Base-by-base conservation (phyloP, 2,113 vertebrate species). In the Symphodus melops region DNA sequence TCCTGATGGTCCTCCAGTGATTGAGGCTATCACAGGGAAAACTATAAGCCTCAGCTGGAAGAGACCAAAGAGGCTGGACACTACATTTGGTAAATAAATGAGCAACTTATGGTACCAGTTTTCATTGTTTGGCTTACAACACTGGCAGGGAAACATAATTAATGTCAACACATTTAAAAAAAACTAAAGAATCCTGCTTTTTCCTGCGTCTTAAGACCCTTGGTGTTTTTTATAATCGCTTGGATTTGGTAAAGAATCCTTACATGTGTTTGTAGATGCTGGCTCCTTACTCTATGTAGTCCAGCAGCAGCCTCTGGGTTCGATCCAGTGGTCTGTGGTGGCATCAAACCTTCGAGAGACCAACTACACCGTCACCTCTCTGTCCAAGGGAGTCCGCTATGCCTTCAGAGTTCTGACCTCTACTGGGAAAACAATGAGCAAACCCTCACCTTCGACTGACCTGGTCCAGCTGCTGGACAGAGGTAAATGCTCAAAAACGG, bases 281-380 rank as follows among this genome's bases (percentile, higher is more conserved):
- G 85, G 87, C 9, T 92, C 94, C 0, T 81, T 99, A 89, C 95
- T 95, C 6, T 99, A 97, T 9, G 86, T 94, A 2, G 92, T 99
- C 55, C 97, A 99, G 91, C 96, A 97, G 91, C 97, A 99, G 88
- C 91, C 96, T 60, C 72, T 98, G 81, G 97, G 97, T 60, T 96
- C 95, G 0, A 95, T 91, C 59, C 96, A 98, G 86, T 99, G 97
- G 98, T 95, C 93, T 0, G 93, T 93, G 0, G 90, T 96, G 70
- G 96, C 90, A 5, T 88, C 94, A 0, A 95, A 93, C 3, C 88
- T 99, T 79, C 94, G 46, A 80, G 94, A 96, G 46, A 96, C 95
- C 8, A 86, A 60, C 55, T 96, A 96, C 90, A 94, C 92, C 0
- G 89, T 96, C 80, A 88, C 84, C 0, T 84, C 94, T 2, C 92